A percentile compares a stretch with the other conserved stretches of the same genome.
These are phyloP conservation scores for Aphaenogaster floridana DNA, from an alignment of 1,140 invertebrate species.

Conservation along the genomic window DNA sequence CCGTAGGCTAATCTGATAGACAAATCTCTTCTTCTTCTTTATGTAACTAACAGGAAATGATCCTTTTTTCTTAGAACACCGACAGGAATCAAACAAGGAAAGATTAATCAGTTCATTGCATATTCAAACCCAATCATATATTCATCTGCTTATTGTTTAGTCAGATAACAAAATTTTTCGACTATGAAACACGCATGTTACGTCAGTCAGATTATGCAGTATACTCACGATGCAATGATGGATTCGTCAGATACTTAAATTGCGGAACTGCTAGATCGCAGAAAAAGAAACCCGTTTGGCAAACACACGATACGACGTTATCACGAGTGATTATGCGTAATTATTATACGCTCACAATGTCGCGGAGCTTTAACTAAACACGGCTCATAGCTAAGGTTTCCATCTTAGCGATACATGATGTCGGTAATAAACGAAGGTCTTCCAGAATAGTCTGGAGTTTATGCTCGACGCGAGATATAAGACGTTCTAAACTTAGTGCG, in stretches of 20 bases:
- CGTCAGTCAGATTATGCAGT: neutral
- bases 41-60: neutral
- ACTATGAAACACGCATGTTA: neutral
- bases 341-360: slow-evolving; percentile 39
- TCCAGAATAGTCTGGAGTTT: neutral
- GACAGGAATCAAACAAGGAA: neutral
- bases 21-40: neutral
- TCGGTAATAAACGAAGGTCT: neutral
- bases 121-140: neutral
- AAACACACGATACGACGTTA: slow-evolving; percentile 6
- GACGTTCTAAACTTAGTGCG: neutral
- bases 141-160: neutral
- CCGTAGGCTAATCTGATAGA: neutral
- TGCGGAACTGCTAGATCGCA: neutral
- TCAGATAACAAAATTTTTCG: neutral
- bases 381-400: neutral
- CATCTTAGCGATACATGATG: neutral
- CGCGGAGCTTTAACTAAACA: neutral
- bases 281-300: slow-evolving; percentile 24
- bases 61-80: neutral
- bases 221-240: neutral
- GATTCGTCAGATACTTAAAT: neutral
- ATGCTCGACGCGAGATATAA: neutral
- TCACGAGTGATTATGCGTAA: slow-evolving; percentile 33
- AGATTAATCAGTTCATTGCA: neutral